Conservation (phyloP, 2,888 invertebrate genomes). For the Oscheius sp. region DNA sequence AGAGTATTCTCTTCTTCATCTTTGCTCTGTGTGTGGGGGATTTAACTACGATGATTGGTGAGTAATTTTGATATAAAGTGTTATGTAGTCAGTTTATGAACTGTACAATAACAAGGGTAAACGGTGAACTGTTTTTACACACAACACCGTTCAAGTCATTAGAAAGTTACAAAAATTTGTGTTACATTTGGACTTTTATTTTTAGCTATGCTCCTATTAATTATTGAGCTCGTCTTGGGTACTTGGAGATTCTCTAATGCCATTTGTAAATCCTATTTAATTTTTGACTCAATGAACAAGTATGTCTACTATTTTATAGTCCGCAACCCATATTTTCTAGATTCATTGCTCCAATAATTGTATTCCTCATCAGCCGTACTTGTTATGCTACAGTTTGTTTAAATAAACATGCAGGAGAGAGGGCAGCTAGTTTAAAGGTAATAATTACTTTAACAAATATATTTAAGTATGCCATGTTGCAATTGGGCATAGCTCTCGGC, state of each 20-base stretch:
- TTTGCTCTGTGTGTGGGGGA: slow-evolving; percentile 67
- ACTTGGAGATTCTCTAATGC: slow-evolving; percentile 65
- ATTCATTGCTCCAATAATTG: slow-evolving; percentile 68
- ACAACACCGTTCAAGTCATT: neutral
- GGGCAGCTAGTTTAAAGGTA: slow-evolving; percentile 67
- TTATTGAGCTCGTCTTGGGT: slow-evolving; percentile 64
- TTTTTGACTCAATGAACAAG: slow-evolving; percentile 69
- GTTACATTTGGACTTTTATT: too few relatives aligned
- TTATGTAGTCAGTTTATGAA: neutral
- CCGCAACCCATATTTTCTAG: slow-evolving; percentile 34
- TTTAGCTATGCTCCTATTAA: slow-evolving; percentile 67
- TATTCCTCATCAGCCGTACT: slow-evolving; percentile 67
- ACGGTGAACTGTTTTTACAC: too few relatives aligned
- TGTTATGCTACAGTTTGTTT: slow-evolving; percentile 69
- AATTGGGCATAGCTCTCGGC: slow-evolving; percentile 56
- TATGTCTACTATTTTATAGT: slow-evolving; percentile 31
- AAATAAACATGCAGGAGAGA: slow-evolving; percentile 58
- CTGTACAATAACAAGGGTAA: too few relatives aligned
- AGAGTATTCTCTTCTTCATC: slow-evolving; percentile 69
- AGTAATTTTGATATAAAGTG: neutral
- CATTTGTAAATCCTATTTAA: slow-evolving; percentile 63
- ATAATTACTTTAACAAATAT: too few relatives aligned
- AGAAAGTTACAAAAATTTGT: too few relatives aligned
- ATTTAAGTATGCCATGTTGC: slow-evolving; percentile 60
- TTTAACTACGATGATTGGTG: slow-evolving; percentile 68